These are phyloP conservation scores for Leptinotarsa defecta DNA, from an alignment of 1,140 invertebrate genomes.

Conservation along the genomic window DNA sequence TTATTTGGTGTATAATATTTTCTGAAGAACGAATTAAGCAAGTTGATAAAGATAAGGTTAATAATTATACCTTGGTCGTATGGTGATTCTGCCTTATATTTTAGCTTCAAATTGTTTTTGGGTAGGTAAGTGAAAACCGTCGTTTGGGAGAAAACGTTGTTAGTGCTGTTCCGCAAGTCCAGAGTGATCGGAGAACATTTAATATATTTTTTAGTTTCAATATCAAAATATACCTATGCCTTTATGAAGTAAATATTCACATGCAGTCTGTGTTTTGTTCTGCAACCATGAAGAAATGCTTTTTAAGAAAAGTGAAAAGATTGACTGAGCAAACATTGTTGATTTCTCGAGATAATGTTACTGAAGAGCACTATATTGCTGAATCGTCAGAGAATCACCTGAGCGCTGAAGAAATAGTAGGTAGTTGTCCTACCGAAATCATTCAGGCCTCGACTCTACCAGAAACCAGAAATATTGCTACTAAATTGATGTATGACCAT, in stretches of 20 bases:
- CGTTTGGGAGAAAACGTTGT: too few relatives aligned
- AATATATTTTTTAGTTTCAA: too few relatives aligned
- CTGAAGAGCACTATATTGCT: neutral
- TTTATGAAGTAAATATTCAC: neutral
- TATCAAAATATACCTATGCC: neutral
- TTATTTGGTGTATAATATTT: too few relatives aligned
- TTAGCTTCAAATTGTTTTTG: too few relatives aligned
- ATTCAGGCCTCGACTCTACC: neutral
- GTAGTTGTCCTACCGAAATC: neutral
- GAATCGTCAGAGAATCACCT: neutral
- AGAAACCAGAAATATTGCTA: neutral
- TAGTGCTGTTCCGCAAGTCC: too few relatives aligned
- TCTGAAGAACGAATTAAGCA: too few relatives aligned
- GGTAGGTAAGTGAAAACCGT: too few relatives aligned
- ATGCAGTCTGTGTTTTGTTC: neutral
- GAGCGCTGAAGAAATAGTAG: neutral
- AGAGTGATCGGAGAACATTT: too few relatives aligned
- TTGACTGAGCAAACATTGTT: slow-evolving; percentile 5
- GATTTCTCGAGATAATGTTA: neutral
- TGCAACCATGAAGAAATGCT: slow-evolving; percentile 2
- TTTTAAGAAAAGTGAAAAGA: slow-evolving; percentile 14
- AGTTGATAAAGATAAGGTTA: too few relatives aligned
- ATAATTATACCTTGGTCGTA: too few relatives aligned
- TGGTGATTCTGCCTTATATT: too few relatives aligned
- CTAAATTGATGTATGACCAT: neutral